Percentiles rank a stretch among this genome's conserved stretches.
Evolutionary conservation across 2,797 vertebrate species (phyloP).

Genomic region (Zenarchopterus dispar): DNA sequence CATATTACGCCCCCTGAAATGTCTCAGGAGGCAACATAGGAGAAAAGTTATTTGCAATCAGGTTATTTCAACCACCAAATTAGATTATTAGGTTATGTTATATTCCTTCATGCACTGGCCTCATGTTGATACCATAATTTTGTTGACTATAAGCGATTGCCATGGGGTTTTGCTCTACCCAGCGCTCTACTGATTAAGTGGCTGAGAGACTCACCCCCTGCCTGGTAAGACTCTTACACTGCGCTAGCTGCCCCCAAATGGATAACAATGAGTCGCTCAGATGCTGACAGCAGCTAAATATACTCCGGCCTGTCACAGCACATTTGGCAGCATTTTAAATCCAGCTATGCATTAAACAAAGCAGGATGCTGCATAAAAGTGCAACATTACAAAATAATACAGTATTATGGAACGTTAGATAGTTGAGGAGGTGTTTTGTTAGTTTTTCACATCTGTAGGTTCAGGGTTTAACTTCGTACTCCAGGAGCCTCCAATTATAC

Average conservation of each 20-base stretch:
- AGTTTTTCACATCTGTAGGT: conserved; percentile 14
- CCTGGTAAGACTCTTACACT: conserved; percentile 64
- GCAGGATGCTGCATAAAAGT: neutral
- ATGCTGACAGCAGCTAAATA: conserved; percentile 68
- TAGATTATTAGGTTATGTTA: conserved; percentile 29
- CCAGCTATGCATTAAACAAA: conserved; percentile 3
- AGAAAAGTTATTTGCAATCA: conserved; percentile 15
- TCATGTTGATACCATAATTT: conserved; percentile 38
- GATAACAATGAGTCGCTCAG: conserved; percentile 71
- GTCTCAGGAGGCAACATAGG: conserved; percentile 1
- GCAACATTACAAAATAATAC: neutral
- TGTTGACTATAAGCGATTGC: conserved; percentile 47
- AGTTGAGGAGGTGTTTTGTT: conserved; percentile 1
- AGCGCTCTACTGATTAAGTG: conserved; percentile 61
- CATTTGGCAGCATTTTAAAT: conserved; percentile 42
- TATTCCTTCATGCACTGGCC: conserved; percentile 18
- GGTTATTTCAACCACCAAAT: conserved; percentile 31
- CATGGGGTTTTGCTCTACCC: conserved; percentile 47
- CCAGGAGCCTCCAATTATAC: conserved; percentile 50
- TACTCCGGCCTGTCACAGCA: conserved; percentile 50
- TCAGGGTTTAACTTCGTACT: conserved; percentile 3
- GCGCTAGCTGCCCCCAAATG: conserved; percentile 53
- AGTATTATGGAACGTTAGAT: neutral
- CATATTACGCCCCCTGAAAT: conserved; percentile 31
- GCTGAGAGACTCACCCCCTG: conserved; percentile 55